Evolutionary conservation across 2,797 vertebrate species (phyloP), one percentile per base, ranked within the genome.

Genomic region (Jordanella pulchra): DNA sequence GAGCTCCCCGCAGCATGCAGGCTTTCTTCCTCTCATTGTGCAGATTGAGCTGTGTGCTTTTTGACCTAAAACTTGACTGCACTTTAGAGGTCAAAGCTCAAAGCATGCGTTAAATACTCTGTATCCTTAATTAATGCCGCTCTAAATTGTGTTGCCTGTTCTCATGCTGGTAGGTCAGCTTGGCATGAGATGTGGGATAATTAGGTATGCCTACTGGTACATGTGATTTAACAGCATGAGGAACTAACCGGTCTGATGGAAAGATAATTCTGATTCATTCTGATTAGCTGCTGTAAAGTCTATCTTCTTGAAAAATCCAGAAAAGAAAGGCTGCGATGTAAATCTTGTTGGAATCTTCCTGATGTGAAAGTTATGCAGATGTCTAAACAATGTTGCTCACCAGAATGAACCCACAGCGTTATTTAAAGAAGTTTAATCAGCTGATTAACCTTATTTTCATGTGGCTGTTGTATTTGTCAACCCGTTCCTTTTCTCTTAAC

Each of bases 401-500:
- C 72, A 47, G 73, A 84, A 54, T 48, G 51, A 54, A 73, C 79
- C 25, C 78, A 79, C 15, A 79, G 75, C 53, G 73, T 80, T 67
- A 35, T 61, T 54, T 72, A 67, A 87, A 82, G 77, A 86, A 25
- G 74, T 79, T 68, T 89, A 85, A 92, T 89, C 91, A 89, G 92
- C 85, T 92, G 89, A 93, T 92, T 87, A 86, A 71, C 71, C 75
- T 66, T 90, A 84, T 92, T 92, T 92, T 91, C 89, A 91, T 90
- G 90, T 89, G 81, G 83, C 50, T 85, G 82, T 30, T 84, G 76
- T 82, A 85, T 92, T 91, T 90, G 84, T 92, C 87, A 84, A 82
- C 74, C 84, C 54, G 77, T 72, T 87, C 86, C 76, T 91, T 84
- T 86, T 82, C 60, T 60, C 81, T 91, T 88, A 89, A 87, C 89